Evolutionary conservation across 2,888 invertebrate genomes (phyloP), one percentile per base, ranked within the genome.

Genomic region (Drosophila algonquin): DNA sequence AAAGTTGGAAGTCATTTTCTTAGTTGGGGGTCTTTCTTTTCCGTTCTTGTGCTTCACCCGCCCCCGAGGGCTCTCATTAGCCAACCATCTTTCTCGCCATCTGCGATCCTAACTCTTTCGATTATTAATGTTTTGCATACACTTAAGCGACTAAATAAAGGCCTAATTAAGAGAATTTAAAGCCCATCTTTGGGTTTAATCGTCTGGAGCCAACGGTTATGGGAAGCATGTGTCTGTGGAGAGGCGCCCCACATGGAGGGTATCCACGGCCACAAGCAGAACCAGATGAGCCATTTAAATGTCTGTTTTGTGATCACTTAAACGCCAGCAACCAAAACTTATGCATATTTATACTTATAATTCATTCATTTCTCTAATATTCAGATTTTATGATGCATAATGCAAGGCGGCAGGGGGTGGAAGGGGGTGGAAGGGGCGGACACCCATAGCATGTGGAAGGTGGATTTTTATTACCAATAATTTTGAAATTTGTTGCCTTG

Each of bases 281-380:
- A 58, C 55, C 51, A 68, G 53, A 50, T 18, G 56, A 55, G 54
- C 61, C 76, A 67, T 60, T 74, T 76, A 85, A 83, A 83, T 14
- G 88, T 80, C 83, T 88, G 76, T 64, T 67, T 67, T 55, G 70
- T 73, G 83, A 74, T 80, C 88, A 87, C 80, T 85, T 87, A 81
- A 85, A 87, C 76, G 69, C 70, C 70, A 87, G n/a, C 40, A 40
- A n/a, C n/a, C 40, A n/a, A 40, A 40, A 87, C 85, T 75, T 84
- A 84, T 85, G 74, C 88, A 86, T 80, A 86, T 86, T 88, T 82
- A 83, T 83, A 40, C 14, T n/a, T 7, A 86, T 83, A 82, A 83
- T 87, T 88, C 76, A 85, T 85, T 83, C 79, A 79, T 73, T 82
- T 85, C 88, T 83, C 88, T 76, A 87, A 83, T 83, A 88, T 88